phyloP scores from a whole-genome alignment of 1,140 invertebrate species.

The Plodia interpunctella region DNA sequence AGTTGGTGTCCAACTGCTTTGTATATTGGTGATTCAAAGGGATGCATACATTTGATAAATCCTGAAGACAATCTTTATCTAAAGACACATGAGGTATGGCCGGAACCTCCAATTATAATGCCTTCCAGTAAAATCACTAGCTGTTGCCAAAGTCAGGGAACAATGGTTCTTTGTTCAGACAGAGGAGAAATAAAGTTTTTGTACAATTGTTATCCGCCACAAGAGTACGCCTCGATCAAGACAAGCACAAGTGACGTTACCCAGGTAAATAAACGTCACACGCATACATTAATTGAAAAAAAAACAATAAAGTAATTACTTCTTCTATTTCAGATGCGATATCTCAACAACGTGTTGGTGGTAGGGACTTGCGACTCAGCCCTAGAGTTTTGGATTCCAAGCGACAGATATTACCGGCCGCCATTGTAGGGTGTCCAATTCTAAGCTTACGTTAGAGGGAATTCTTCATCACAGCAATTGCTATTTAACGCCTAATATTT shows the following conservation, averaged over 20 bases:
- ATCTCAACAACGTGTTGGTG: slow-evolving; percentile 52
- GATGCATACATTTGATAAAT: slow-evolving; percentile 53
- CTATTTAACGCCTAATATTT: no score
- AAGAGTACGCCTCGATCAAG: slow-evolving; percentile 47
- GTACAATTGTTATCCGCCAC: slow-evolving; percentile 56
- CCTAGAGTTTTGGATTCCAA: slow-evolving; percentile 61
- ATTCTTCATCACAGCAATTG: no score
- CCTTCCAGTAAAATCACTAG: slow-evolving; percentile 55
- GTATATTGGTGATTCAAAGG: slow-evolving; percentile 65
- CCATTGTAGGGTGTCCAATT: no score
- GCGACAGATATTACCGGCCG: slow-evolving; percentile 23
- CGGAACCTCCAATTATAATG: slow-evolving; percentile 40
- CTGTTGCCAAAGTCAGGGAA: slow-evolving; percentile 52
- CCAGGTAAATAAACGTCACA: slow-evolving; percentile 55
- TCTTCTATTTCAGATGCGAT: slow-evolving; percentile 52
- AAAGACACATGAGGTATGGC: slow-evolving; percentile 51
- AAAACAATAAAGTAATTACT: no score
- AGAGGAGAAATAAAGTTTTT: slow-evolving; percentile 66
- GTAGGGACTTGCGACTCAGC: slow-evolving; percentile 62
- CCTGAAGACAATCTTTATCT: slow-evolving; percentile 46
- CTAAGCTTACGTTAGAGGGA: no score
- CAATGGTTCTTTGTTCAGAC: slow-evolving; percentile 52
- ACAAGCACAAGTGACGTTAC: slow-evolving; percentile 59
- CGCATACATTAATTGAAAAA: no score
- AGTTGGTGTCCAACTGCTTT: slow-evolving; percentile 54